These are phyloP conservation scores for Cuniculus paca DNA, from an alignment of 2,797 vertebrate genomes.

Conservation along the genomic window DNA sequence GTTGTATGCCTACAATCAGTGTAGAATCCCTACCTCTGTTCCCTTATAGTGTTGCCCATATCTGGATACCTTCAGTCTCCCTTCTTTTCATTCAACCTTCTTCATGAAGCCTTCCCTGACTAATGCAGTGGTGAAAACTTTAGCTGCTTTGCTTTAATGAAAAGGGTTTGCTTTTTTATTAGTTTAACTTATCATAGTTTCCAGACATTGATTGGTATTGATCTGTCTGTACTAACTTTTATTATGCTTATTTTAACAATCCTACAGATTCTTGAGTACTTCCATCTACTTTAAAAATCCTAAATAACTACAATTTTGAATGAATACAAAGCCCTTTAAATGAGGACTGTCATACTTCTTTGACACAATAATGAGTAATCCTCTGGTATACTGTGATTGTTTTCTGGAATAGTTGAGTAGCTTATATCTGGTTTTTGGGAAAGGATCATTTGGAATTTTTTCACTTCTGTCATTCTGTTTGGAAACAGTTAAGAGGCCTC, in stretches of 20 bases:
- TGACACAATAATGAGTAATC: slow-evolving; percentile 17
- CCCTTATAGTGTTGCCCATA: not conserved
- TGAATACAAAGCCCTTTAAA: slow-evolving; percentile 39
- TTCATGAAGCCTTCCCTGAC: slow-evolving; percentile 53
- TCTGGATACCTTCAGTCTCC: not conserved
- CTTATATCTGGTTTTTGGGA: slow-evolving; percentile 22
- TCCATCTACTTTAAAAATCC: not conserved
- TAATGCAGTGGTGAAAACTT: slow-evolving; percentile 19
- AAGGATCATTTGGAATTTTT: slow-evolving; percentile 10
- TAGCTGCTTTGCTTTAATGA: slow-evolving; percentile 58
- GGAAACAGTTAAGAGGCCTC: not conserved
- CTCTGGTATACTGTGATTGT: not conserved
- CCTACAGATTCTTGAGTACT: slow-evolving; percentile 33
- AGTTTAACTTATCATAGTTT: slow-evolving; percentile 53
- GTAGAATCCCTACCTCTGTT: slow-evolving; percentile 1
- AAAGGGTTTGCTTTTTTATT: slow-evolving; percentile 51
- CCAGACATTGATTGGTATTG: slow-evolving; percentile 10
- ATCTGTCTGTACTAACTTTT: not conserved
- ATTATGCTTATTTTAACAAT: slow-evolving; percentile 61
- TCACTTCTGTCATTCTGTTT: slow-evolving; percentile 52
- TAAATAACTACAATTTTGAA: slow-evolving; percentile 37
- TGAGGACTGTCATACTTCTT: slow-evolving; percentile 14
- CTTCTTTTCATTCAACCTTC: slow-evolving; percentile 54
- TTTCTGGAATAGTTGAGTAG: slow-evolving; percentile 8
- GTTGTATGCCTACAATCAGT: not conserved